phyloP scores from a whole-genome alignment of 2,888 invertebrate species.

The Amblyjoppa fuscipennis region DNA sequence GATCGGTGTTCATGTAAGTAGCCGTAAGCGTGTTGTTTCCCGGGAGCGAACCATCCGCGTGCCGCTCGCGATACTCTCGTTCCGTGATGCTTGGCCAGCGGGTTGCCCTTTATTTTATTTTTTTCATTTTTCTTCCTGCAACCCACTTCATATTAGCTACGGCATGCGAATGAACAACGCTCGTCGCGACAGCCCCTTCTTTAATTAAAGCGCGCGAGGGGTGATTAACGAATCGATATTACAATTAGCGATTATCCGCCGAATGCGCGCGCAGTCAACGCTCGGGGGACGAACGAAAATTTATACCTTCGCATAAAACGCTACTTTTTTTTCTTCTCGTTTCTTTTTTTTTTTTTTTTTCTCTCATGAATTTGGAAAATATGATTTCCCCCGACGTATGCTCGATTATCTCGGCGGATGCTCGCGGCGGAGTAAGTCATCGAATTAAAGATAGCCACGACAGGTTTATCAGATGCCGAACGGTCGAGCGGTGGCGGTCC shows the following conservation, averaged over 20 bases:
- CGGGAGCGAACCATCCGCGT: slow-evolving; percentile 31
- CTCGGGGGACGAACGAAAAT: not conserved
- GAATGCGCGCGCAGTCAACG: not conserved
- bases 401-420: slow-evolving; percentile 65
- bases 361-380: slow-evolving; percentile 49
- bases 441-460: slow-evolving; percentile 78
- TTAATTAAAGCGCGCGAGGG: not conserved
- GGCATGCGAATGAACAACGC: not conserved
- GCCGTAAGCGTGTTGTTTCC: slow-evolving; percentile 31
- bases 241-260: slow-evolving; percentile 40
- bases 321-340: too few relatives aligned
- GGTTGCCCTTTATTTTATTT: slow-evolving; percentile 15
- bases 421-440: slow-evolving; percentile 78
- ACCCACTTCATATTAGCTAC: slow-evolving; percentile 1
- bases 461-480: slow-evolving; percentile 81
- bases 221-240: slow-evolving; percentile 39
- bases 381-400: not conserved
- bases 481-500: slow-evolving; percentile 66
- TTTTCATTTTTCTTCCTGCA: not conserved
- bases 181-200: not conserved
- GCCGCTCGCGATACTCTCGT: slow-evolving; percentile 43
- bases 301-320: not conserved
- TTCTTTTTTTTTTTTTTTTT: not conserved
- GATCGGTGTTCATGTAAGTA: slow-evolving; percentile 45
- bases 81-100: slow-evolving; percentile 32